Evolutionary conservation across 2,888 invertebrate genomes (phyloP).

Genomic region (Ophion ellenae): DNA sequence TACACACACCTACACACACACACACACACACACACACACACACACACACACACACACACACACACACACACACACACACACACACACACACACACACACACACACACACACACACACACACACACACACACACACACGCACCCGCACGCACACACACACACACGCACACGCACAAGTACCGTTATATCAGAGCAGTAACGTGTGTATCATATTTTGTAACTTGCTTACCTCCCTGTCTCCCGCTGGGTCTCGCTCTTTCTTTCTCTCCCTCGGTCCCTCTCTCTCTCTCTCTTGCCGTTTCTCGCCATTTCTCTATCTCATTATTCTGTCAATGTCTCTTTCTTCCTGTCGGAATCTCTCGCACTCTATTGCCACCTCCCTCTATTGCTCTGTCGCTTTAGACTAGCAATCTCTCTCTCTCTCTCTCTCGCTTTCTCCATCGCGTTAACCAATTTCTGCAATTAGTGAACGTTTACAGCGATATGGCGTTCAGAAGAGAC

Average conservation of each 20-base stretch:
- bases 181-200: slow-evolving; percentile 13
- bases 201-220: slow-evolving; percentile 23
- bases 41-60: too few relatives aligned
- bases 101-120: too few relatives aligned
- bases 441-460: slow-evolving; percentile 72
- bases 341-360: background rate
- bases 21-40: too few relatives aligned
- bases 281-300: background rate
- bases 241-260: background rate
- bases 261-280: background rate
- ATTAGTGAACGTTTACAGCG: slow-evolving; percentile 73
- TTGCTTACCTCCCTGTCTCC: slow-evolving; percentile 9
- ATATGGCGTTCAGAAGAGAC: slow-evolving; percentile 68
- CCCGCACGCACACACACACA: too few relatives aligned
- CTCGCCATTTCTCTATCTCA: background rate
- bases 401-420: background rate
- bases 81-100: too few relatives aligned
- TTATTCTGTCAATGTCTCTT: background rate
- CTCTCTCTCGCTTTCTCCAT: background rate
- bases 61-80: too few relatives aligned
- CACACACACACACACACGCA: too few relatives aligned
- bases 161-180: background rate
- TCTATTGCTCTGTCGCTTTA: background rate
- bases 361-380: background rate
- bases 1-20: too few relatives aligned